These are phyloP conservation scores for Gymnopithys bicolor DNA, from an alignment of 2,797 vertebrate genomes.

Conservation along the genomic window DNA sequence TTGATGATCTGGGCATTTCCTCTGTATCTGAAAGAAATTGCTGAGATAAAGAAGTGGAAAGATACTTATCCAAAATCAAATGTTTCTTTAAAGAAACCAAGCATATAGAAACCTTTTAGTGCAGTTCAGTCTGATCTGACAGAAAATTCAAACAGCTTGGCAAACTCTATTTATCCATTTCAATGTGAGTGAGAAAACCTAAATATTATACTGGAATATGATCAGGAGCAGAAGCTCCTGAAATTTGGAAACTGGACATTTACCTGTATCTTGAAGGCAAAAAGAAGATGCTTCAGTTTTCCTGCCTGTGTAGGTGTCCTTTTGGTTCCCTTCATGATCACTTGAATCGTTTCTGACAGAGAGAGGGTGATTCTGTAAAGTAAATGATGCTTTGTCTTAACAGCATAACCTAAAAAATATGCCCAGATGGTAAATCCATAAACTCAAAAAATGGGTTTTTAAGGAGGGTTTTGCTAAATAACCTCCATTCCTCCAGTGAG, in stretches of 20 bases:
- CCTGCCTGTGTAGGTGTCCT: background rate
- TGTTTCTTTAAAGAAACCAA: background rate
- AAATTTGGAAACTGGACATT: background rate
- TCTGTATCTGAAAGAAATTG: background rate
- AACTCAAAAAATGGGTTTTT: background rate
- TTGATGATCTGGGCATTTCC: background rate
- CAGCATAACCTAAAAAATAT: background rate
- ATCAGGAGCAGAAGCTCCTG: background rate
- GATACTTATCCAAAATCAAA: background rate
- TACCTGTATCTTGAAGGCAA: slow-evolving; percentile 9
- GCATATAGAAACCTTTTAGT: background rate
- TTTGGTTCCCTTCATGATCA: background rate
- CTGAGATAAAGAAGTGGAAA: background rate
- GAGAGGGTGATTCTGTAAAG: slow-evolving; percentile 26
- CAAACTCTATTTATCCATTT: background rate
- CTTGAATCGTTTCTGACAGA: background rate
- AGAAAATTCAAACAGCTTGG: background rate
- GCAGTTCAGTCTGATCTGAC: background rate
- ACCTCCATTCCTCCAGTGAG: background rate
- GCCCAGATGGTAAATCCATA: background rate
- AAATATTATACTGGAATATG: background rate
- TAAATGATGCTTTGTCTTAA: background rate
- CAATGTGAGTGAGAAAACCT: background rate
- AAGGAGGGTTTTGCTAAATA: background rate
- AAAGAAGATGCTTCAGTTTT: background rate